Evolutionary conservation across 1,140 invertebrate species (phyloP), one percentile per base, ranked within the genome.

Genomic region (Metopolophium dirhodum): DNA sequence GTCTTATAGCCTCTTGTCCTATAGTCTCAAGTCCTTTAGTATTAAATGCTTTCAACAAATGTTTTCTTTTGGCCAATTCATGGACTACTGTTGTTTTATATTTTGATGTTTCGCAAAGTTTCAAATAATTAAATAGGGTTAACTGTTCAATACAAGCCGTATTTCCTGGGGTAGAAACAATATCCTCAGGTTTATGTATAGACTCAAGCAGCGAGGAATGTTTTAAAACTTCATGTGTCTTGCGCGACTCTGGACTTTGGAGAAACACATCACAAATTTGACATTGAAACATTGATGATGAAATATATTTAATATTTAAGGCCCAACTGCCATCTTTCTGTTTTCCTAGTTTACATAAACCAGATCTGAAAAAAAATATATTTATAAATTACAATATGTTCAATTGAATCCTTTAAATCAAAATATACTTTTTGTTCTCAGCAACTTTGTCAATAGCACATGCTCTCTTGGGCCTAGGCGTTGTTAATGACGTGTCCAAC

Each of bases 41-140:
- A 37, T 37, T 37, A 37, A 91, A 47, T 45, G 90, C 30, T 23
- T 77, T 91, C 35, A 77, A 35, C n/a, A 91, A 51, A n/a, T 91
- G 37, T 82, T 0, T 82, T 77, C 90, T 68, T 7, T 77, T 82
- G 4, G 90, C 68, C 41, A 91, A 82, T 35, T 49, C 30, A 14
- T 51, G 3, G 9, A n/a, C 3, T 20, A 23, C 7, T 6, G 51
- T 20, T 0, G n/a, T 8, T 23, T 51, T n/a, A 20, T 18, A 20
- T 35, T 68, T 51, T 2, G 35, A n/a, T n/a, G 18, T 45, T 82
- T 35, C 35, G 20, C n/a, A n/a, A 47, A 91, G 90, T 47, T 82
- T 23, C 11, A 91, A 49, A 77, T 91, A 47, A 77, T n/a, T 77
- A 7, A 91, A 23, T 26, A 91, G 82, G 1, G 37, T 20, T 49